A percentile compares a stretch with the other conserved stretches of the same genome.
These are phyloP conservation scores for Drosophila tani DNA, from an alignment of 1,140 invertebrate species.

Conservation along the genomic window DNA sequence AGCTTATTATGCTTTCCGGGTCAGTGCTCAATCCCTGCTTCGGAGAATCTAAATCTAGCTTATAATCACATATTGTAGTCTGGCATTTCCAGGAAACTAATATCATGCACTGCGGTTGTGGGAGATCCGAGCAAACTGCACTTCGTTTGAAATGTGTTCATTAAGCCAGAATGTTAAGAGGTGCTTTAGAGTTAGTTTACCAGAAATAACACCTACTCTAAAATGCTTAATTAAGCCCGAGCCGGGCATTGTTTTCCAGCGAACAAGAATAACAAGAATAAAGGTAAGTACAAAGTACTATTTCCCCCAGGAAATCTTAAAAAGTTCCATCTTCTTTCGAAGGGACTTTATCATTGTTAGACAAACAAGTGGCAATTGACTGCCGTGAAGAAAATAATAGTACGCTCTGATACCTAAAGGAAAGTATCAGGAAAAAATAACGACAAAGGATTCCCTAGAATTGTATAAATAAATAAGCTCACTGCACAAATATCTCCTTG, in stretches of 20 bases:
- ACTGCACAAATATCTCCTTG: background rate
- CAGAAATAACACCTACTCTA: background rate
- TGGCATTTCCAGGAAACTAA: background rate
- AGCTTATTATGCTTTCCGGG: background rate
- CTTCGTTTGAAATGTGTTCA: background rate
- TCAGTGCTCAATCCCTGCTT: background rate
- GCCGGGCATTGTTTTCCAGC: background rate
- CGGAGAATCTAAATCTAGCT: background rate
- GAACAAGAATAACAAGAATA: background rate
- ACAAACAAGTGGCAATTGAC: constrained; percentile 21
- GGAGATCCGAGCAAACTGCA: background rate
- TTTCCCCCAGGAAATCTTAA: background rate
- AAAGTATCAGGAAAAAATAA: constrained; percentile 1
- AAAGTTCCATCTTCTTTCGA: constrained; percentile 13
- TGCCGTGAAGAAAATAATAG: constrained; percentile 3
- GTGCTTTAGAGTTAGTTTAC: background rate
- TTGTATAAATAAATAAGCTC: constrained; percentile 2
- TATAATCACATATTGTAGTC: background rate
- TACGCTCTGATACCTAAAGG: background rate
- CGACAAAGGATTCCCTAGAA: background rate
- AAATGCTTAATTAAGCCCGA: constrained; percentile 4
- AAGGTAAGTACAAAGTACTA: background rate
- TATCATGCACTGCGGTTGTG: background rate
- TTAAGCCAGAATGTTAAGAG: background rate
- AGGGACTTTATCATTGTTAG: constrained; percentile 20